phyloP scores from a whole-genome alignment of 1,140 invertebrate species.

The Drosophila oshimai region DNA sequence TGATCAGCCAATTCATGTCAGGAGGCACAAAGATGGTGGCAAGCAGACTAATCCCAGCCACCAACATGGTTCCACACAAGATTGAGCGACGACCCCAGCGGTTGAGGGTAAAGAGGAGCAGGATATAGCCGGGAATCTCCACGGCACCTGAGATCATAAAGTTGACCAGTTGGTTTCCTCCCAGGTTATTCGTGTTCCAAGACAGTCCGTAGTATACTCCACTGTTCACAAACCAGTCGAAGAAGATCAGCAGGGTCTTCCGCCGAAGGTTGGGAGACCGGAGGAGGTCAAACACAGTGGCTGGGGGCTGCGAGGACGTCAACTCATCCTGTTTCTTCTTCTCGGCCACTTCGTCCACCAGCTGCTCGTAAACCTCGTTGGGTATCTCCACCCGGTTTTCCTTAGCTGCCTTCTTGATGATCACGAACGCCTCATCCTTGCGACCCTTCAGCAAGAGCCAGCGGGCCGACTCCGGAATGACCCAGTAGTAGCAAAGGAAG shows the following conservation, averaged over 20 bases:
- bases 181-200: slow-evolving; percentile 90
- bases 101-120: slow-evolving; percentile 88
- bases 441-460: slow-evolving; percentile 91
- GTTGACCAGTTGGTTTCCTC: slow-evolving; percentile 89
- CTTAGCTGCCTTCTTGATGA: slow-evolving; percentile 88
- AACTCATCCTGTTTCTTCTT: slow-evolving; percentile 57
- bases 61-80: slow-evolving; percentile 88
- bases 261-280: slow-evolving; percentile 88
- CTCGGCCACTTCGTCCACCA: slow-evolving; percentile 83
- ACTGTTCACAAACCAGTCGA: slow-evolving; percentile 91
- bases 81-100: slow-evolving; percentile 88
- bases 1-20: slow-evolving; percentile 85
- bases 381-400: slow-evolving; percentile 86
- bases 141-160: slow-evolving; percentile 90
- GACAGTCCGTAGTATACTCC: slow-evolving; percentile 92
- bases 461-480: slow-evolving; percentile 92
- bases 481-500: slow-evolving; percentile 92
- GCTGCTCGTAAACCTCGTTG: slow-evolving; percentile 84
- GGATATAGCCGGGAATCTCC: slow-evolving; percentile 89
- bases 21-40: slow-evolving; percentile 85
- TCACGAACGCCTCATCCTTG: slow-evolving; percentile 87
- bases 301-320: slow-evolving; percentile 63
- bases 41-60: slow-evolving; percentile 86
- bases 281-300: slow-evolving; percentile 87
- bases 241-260: slow-evolving; percentile 89